A percentile compares a stretch with the other conserved stretches of the same genome.
Evolutionary conservation across 2,797 vertebrate species (phyloP).

Genomic region (Macroramphosus scolopax): DNA sequence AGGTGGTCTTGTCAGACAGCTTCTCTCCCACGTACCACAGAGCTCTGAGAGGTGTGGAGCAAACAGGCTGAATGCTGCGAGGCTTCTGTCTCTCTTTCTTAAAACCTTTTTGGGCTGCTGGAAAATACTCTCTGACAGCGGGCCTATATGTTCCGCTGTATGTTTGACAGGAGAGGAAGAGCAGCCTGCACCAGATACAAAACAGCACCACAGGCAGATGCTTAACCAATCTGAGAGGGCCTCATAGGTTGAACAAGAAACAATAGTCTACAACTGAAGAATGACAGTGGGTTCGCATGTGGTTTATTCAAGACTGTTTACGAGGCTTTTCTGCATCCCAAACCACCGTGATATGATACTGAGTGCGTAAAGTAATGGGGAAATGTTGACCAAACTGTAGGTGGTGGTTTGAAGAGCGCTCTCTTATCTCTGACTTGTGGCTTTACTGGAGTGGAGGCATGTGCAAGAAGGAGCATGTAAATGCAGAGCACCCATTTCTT

Average conservation of each 20-base stretch:
- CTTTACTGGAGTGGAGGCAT: slow-evolving; percentile 48
- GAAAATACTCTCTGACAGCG: slow-evolving; percentile 73
- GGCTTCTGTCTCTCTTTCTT: slow-evolving; percentile 73
- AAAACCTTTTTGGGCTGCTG: slow-evolving; percentile 69
- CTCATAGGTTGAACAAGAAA: slow-evolving; percentile 61
- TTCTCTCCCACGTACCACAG: slow-evolving; percentile 63
- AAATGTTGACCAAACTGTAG: slow-evolving; percentile 62
- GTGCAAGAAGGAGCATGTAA: slow-evolving; percentile 35
- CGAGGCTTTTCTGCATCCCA: slow-evolving; percentile 52
- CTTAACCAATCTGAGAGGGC: slow-evolving; percentile 63
- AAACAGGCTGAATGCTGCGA: slow-evolving; percentile 67
- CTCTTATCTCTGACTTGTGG: slow-evolving; percentile 69
- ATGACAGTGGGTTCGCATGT: slow-evolving; percentile 61
- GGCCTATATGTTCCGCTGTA: slow-evolving; percentile 66
- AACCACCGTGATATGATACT: slow-evolving; percentile 53
- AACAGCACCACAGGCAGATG: slow-evolving; percentile 62
- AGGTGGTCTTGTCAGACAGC: slow-evolving; percentile 76
- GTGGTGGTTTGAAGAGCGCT: slow-evolving; percentile 44
- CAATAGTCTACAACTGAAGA: slow-evolving; percentile 55
- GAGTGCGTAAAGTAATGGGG: slow-evolving; percentile 47
- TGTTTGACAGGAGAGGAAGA: slow-evolving; percentile 72
- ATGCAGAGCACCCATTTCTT: slow-evolving; percentile 55
- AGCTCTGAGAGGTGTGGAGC: slow-evolving; percentile 66
- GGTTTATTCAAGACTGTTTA: slow-evolving; percentile 59
- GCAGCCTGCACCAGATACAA: slow-evolving; percentile 68